phyloP scores from a whole-genome alignment of 1,140 invertebrate species.

The Wiebesia pumilae region DNA sequence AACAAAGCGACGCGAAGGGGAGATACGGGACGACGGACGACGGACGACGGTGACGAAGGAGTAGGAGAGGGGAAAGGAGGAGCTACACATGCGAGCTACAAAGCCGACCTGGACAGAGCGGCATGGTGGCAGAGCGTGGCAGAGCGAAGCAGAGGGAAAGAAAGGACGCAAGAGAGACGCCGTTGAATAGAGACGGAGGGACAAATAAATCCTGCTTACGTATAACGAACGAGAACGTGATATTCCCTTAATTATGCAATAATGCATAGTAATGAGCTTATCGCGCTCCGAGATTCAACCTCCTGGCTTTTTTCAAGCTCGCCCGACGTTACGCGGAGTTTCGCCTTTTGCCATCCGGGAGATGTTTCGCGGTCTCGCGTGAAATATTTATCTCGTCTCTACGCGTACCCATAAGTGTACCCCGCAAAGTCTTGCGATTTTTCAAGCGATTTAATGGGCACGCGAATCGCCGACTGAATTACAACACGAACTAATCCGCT shows the following conservation, averaged over 20 bases:
- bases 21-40: slow-evolving; percentile 48
- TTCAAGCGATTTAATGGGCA: slow-evolving; percentile 19
- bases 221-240: slow-evolving; percentile 50
- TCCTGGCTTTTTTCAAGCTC: slow-evolving; percentile 9
- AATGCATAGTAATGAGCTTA: slow-evolving; percentile 53
- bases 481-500: slow-evolving; percentile 36
- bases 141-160: not conserved
- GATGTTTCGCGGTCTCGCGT: slow-evolving; percentile 16
- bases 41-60: slow-evolving; percentile 7
- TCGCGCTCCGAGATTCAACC: slow-evolving; percentile 40
- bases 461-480: not conserved
- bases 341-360: not conserved
- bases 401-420: not conserved
- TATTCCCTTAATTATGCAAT: slow-evolving; percentile 53
- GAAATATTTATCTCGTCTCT: slow-evolving; percentile 42
- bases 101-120: not conserved
- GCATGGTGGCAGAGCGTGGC: not conserved
- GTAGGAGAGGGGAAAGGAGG: not conserved
- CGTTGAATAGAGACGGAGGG: slow-evolving; percentile 23
- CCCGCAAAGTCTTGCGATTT: slow-evolving; percentile 15
- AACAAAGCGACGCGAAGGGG: slow-evolving; percentile 54
- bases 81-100: slow-evolving; percentile 8
- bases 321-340: not conserved
- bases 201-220: slow-evolving; percentile 42
- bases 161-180: not conserved